These are phyloP conservation scores for Ciconia stormi DNA, from an alignment of 2,113 vertebrate genomes.

Conservation along the genomic window DNA sequence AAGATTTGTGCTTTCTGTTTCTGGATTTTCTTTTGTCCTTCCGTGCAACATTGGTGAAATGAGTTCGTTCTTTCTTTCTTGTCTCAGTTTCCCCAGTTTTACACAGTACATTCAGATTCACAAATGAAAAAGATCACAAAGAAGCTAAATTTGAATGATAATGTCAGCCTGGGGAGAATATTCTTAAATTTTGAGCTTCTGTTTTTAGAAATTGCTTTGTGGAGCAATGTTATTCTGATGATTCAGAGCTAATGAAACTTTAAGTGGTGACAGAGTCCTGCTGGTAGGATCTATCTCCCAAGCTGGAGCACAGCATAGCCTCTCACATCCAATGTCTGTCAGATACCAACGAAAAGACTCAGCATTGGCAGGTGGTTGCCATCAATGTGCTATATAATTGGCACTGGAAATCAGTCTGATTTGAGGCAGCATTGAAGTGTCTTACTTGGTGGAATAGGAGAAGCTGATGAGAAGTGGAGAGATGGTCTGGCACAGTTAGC, in stretches of 20 bases:
- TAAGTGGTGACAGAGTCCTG: not conserved
- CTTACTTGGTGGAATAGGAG: not conserved
- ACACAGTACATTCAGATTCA: not conserved
- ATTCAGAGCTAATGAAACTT: constrained; percentile 17
- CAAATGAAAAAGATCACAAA: not conserved
- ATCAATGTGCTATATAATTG: not conserved
- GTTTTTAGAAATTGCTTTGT: constrained; percentile 35
- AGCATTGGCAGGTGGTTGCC: not conserved
- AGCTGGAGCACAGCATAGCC: not conserved
- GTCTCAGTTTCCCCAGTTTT: not conserved
- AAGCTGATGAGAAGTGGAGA: not conserved
- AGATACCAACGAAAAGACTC: not conserved
- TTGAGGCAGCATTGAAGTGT: not conserved
- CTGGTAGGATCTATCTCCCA: not conserved
- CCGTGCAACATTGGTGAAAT: not conserved
- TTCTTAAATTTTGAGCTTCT: constrained; percentile 11
- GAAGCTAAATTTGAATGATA: not conserved
- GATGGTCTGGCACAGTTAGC: not conserved
- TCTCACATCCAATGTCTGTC: not conserved
- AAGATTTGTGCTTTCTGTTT: not conserved
- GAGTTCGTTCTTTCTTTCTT: not conserved
- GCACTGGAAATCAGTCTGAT: not conserved
- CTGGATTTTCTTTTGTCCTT: not conserved
- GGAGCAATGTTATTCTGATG: not conserved
- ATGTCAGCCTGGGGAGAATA: not conserved